Evolutionary conservation across 2,888 invertebrate genomes (phyloP), one percentile per base, ranked within the genome.

Genomic region (Lasioglossum figueresi): DNA sequence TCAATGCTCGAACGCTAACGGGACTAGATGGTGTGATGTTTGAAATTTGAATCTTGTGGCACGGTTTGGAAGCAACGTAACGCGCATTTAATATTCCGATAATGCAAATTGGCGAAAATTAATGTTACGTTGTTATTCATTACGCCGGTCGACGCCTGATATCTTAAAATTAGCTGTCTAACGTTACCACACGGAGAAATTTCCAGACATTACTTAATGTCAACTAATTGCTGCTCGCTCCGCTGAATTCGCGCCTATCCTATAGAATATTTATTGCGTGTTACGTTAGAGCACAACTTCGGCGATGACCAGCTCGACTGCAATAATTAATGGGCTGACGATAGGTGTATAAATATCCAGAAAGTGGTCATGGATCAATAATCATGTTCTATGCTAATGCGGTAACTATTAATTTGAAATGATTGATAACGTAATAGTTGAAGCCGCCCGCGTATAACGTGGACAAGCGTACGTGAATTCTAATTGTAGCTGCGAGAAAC

Each of bases 331-430:
- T 85, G 84, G 78, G 68, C 76, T 75, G 84, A 78, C 77, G 85
- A 85, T 79, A 78, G 77, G 80, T 84, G 70, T 76, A 85, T 80
- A 84, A 80, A 84, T 84, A 85, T 85, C 78, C 84, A 83, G 85
- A 85, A 80, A 84, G 80, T 84, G 80, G 84, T 84, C 75, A 78
- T 52, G 85, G 80, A 80, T 84, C 85, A 76, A 72, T 77, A 76
- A 75, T 45, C 75, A 16, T 75, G 75, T 77, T 83, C 82, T 70
- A 70, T 79, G 68, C 68, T 52, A 66, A 63, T 80, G 68, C 52
- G 70, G 52, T 23, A 75, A 74, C 83, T 66, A 85, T 77, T 83
- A 76, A 75, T 77, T 79, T 71, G 59, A 31, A 56, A 43, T 83
- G 83, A 84, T 83, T 72, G 83, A 83, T 83, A 83, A 79, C 74